Conservation (phyloP, 2,888 invertebrate species). For the Incurvaria masculella region DNA sequence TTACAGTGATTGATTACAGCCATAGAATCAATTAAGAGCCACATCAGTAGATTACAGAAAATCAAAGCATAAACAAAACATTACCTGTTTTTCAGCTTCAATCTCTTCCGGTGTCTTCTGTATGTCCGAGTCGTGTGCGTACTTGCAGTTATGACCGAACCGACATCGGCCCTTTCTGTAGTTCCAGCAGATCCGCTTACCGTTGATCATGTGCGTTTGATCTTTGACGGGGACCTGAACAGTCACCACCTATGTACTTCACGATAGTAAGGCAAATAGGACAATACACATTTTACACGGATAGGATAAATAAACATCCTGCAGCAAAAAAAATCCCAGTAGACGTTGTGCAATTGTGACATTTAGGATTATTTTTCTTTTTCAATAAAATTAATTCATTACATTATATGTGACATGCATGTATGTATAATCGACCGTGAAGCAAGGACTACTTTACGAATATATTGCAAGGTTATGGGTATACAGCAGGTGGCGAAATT, state of each 20-base stretch:
- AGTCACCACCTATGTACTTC: conserved; percentile 56
- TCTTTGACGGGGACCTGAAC: conserved; percentile 63
- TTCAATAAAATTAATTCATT: no score
- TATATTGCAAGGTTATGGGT: no score
- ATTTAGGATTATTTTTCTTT: no score
- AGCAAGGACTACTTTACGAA: no score
- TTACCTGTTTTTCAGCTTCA: conserved; percentile 52
- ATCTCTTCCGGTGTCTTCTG: conserved; percentile 61
- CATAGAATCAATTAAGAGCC: no score
- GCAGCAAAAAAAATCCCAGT: no score
- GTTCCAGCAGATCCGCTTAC: conserved; percentile 90
- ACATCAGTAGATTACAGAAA: conserved; percentile 6
- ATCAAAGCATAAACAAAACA: conserved; percentile 12
- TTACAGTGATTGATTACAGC: no score
- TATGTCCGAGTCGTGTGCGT: conserved; percentile 86
- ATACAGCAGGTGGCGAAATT: no score
- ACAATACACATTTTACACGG: neutral
- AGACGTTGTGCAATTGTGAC: no score
- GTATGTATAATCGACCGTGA: no score
- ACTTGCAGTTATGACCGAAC: conserved; percentile 90
- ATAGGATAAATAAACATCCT: no score
- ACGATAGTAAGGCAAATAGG: conserved; percentile 27
- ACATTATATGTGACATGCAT: no score
- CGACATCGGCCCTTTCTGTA: conserved; percentile 86
- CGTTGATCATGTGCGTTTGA: conserved; percentile 76